Base-by-base conservation (phyloP, 1,140 invertebrate species). In the Papilio polyxenes region DNA sequence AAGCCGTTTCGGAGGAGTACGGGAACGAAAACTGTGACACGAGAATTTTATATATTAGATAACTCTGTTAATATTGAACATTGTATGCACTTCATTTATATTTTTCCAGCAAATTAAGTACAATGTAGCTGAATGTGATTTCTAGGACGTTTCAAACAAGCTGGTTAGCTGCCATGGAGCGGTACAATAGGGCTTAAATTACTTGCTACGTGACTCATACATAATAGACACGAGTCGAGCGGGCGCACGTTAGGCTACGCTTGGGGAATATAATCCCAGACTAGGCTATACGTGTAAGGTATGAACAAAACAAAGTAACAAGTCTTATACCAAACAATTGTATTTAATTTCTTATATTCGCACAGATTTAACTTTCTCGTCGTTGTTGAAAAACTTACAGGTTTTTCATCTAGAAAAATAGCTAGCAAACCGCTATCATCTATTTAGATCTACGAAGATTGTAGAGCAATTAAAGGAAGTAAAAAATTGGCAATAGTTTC, bases 141-240 rank as follows among this genome's bases (percentile, higher is more conserved):
- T 31, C 13, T 72, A 72, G 23, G 65, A 72, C 65, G 40, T 72
- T 72, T 40, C 65, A 13, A 72, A 72, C 65, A 72, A 37, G 65
- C 65, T 72, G 65, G 65, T 72, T 72, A 72, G 65, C 31, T 72
- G 65, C 31, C 65, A 72, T 40, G 31, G 65, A 72, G 31, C 65
- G 65, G 65, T 72, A 72, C 65, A 72, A 72, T 72, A 31, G 65
- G 20, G 65, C 65, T 72, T 72, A 72, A 72, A 72, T 72, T 72
- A 72, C 65, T 72, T 72, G 65, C 65, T 72, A 72, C 65, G 65
- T 72, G 65, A 72, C 65, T 72, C 65, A 72, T 72, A 72, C 65
- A 72, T 72, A 72, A 72, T 72, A 72, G 65, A 72, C 65, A 72
- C 40, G 65, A 72, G 65, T 72, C 23, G 65, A 72, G 23, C 31